Evolutionary conservation across 2,888 invertebrate genomes (phyloP), one percentile per base, ranked within the genome.

Genomic region (Prenolepis imparis): DNA sequence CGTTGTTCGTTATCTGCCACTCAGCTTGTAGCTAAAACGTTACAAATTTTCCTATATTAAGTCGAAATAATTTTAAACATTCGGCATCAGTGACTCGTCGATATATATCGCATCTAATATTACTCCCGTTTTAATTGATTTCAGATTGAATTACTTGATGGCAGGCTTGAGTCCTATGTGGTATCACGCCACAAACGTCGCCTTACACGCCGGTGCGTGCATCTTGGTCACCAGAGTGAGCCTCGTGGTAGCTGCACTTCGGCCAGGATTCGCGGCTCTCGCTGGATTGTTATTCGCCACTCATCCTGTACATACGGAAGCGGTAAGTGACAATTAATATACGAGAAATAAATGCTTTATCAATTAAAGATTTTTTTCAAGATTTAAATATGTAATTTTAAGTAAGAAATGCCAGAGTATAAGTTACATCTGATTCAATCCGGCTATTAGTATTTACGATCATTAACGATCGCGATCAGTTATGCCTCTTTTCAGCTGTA

Each of bases 281-380:
- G 97, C 97, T 0, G 97, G 97, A 24, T 94, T 97, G 63, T 95
- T 98, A 90, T 98, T 98, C 93, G 98, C 98, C 5, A 96, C 97
- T 3, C 98, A 98, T 94, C 98, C 98, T 32, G 96, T 98, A 87
- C 98, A 98, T 94, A 98, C 98, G 0, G 98, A 98, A 95, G 98
- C 98, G 94, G 98, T 98, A 94, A 97, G 97, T 96, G 77, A 77
- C 15, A 9, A 36, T 4, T 15, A 36, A 15, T 15, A 3, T 55
- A 0, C 0, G 0, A 12, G 0, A 21, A 15, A 32, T 6, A 21
- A 18, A 57, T 55, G 18, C 57, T 72, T 57, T 18, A 8, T 32
- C 36, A 18, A 72, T 39, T 57, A 39, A 39, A 12, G 24, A 18
- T n/a, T n/a, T n/a, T n/a, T n/a, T n/a, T n/a, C n/a, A n/a, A n/a